Evolutionary conservation across 2,113 vertebrate species (phyloP).

Genomic region (Abramis brama): DNA sequence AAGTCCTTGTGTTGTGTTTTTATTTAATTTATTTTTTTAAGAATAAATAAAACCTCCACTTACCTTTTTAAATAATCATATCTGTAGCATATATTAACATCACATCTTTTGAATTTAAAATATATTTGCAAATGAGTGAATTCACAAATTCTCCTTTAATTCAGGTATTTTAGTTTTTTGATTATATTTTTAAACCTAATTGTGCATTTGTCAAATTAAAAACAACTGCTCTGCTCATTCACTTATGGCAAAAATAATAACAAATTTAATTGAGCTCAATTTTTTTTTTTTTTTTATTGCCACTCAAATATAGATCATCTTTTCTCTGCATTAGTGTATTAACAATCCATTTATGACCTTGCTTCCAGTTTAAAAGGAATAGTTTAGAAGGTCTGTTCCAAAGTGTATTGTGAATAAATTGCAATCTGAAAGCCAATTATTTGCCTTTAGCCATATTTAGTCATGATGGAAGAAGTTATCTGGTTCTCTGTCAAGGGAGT

Average conservation of each 20-base stretch:
- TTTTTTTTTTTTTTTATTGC: not conserved
- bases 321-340: not conserved
- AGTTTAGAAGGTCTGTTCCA: not conserved
- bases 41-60: not conserved
- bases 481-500: not conserved
- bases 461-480: not conserved
- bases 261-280: not conserved
- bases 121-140: not conserved
- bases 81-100: not conserved
- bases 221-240: not conserved
- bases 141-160: not conserved
- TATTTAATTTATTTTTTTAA: not conserved
- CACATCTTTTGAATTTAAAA: not conserved
- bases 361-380: not conserved
- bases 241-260: not conserved
- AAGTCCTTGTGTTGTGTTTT: conserved; percentile 34
- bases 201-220: not conserved
- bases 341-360: not conserved
- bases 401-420: not conserved
- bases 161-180: not conserved
- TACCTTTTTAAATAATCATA: not conserved
- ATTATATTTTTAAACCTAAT: not conserved
- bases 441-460: not conserved
- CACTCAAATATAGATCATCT: not conserved
- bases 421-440: not conserved